Percentiles rank a stretch among this genome's conserved stretches.
These are phyloP conservation scores for Chelonoidis abingdonii DNA, from an alignment of 2,113 vertebrate species.

Conservation along the genomic window DNA sequence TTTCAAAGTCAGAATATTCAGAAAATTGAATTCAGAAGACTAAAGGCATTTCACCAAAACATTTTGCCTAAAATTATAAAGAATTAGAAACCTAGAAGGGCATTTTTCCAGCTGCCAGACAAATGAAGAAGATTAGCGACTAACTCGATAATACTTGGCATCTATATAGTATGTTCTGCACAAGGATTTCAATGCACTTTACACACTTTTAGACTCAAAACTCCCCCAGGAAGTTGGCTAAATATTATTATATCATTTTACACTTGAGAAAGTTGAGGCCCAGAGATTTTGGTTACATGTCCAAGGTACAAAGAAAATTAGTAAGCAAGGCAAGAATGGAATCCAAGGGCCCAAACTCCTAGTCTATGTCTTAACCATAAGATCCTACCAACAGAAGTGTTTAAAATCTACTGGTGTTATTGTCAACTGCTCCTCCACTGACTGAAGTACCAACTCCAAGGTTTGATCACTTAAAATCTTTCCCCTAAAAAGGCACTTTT, in stretches of 20 bases:
- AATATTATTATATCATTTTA: slow-evolving; percentile 45
- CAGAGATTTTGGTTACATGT: neutral
- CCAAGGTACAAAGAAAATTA: slow-evolving; percentile 48
- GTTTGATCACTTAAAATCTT: neutral
- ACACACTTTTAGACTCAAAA: slow-evolving; percentile 55
- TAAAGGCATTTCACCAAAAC: slow-evolving; percentile 38
- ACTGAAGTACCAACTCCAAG: neutral
- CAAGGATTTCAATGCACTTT: slow-evolving; percentile 50
- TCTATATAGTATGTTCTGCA: neutral
- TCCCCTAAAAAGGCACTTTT: neutral
- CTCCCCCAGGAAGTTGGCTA: slow-evolving; percentile 56
- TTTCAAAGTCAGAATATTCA: neutral
- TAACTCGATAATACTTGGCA: slow-evolving; percentile 34
- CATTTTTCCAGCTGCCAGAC: slow-evolving; percentile 41
- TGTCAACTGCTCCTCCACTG: neutral
- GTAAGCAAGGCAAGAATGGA: neutral
- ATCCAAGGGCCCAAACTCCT: slow-evolving; percentile 28
- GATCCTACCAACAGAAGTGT: neutral
- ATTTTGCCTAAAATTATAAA: neutral
- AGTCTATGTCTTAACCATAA: neutral
- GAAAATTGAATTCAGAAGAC: slow-evolving; percentile 4
- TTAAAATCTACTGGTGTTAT: neutral
- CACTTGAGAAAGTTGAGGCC: neutral
- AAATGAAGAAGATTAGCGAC: slow-evolving; percentile 55
- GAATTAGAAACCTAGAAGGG: slow-evolving; percentile 51